Evolutionary conservation across 2,888 invertebrate species (phyloP).

Genomic region (Syrphus vitripennis): DNA sequence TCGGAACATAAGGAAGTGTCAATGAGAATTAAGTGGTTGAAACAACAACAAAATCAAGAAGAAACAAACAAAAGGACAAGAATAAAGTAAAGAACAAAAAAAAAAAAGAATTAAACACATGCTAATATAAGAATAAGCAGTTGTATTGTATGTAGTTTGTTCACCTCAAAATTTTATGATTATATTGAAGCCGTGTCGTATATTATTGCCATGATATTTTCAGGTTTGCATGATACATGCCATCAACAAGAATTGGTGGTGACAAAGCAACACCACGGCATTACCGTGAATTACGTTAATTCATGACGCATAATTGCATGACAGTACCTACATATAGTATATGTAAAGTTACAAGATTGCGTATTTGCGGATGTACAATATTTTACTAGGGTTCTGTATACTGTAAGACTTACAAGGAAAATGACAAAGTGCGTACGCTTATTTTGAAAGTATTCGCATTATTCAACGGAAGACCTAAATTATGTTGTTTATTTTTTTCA

Average conservation of each 20-base stretch:
- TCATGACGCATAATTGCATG: background rate
- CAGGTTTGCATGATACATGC: background rate
- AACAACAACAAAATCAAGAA: background rate
- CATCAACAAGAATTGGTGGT: background rate
- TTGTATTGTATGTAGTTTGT: slow-evolving; percentile 53
- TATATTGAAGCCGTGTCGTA: slow-evolving; percentile 15
- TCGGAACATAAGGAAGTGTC: slow-evolving; percentile 3
- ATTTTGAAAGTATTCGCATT: background rate
- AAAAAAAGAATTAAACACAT: slow-evolving; percentile 33
- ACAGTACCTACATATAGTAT: too few relatives aligned
- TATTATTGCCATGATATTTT: slow-evolving; percentile 6
- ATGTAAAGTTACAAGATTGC: background rate
- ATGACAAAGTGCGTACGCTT: background rate
- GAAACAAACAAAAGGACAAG: slow-evolving; percentile 14
- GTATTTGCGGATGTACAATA: background rate
- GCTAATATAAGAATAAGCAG: slow-evolving; percentile 42
- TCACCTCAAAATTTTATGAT: slow-evolving; percentile 37
- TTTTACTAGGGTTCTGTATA: background rate
- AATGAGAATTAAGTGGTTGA: slow-evolving; percentile 1
- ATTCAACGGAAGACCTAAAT: background rate
- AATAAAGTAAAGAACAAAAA: background rate
- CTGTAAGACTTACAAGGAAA: background rate
- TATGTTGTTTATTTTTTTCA: background rate
- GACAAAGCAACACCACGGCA: background rate
- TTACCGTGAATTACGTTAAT: background rate